Evolutionary conservation across 2,888 invertebrate species (phyloP).

Genomic region (Ptilodon capucinus): DNA sequence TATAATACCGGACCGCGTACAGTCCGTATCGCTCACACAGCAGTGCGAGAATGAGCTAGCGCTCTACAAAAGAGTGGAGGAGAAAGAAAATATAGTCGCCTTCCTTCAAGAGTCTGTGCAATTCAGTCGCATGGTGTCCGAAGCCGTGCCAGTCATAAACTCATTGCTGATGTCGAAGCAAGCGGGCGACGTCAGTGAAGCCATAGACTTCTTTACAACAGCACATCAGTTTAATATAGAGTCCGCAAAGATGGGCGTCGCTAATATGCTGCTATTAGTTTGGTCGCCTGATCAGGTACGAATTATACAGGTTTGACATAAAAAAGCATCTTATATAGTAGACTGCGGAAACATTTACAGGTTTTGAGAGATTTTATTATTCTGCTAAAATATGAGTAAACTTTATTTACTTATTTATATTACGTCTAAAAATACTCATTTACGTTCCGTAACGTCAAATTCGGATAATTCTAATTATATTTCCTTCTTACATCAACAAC

Average conservation of each 20-base stretch:
- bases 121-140: constrained; percentile 73
- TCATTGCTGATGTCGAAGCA: constrained; percentile 88
- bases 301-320: neutral
- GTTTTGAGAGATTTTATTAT: too few species aligned
- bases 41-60: constrained; percentile 72
- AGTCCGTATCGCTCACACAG: constrained; percentile 56
- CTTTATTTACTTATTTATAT: too few species aligned
- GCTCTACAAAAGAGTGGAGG: constrained; percentile 79
- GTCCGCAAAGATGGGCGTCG: constrained; percentile 87
- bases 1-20: constrained; percentile 60
- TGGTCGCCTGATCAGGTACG: constrained; percentile 89
- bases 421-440: too few species aligned
- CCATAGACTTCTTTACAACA: constrained; percentile 93
- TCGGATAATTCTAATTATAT: too few species aligned
- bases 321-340: too few species aligned
- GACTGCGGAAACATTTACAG: too few species aligned
- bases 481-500: too few species aligned
- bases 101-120: constrained; percentile 86
- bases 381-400: too few species aligned
- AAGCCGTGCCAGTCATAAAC: constrained; percentile 84
- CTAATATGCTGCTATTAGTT: constrained; percentile 89
- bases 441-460: too few species aligned
- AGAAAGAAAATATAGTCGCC: constrained; percentile 85
- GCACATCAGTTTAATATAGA: constrained; percentile 91
- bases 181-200: constrained; percentile 92